Evolutionary conservation across 2,797 vertebrate genomes (phyloP), one percentile per base, ranked within the genome.

Genomic region (Naso thynnoides): DNA sequence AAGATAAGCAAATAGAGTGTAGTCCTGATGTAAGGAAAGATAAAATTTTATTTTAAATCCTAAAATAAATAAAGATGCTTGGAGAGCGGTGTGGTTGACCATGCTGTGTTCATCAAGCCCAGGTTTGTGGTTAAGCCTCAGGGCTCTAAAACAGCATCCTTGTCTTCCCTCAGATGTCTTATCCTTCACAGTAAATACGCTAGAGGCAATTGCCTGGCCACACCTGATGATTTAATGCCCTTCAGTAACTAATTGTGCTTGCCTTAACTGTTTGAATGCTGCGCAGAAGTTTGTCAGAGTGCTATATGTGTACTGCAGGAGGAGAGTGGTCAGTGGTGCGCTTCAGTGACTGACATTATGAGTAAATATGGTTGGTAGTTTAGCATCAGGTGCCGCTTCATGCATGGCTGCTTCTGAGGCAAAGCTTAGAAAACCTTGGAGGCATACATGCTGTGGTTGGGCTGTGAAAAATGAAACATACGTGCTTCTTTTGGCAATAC

Each of bases 301-400:
- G 44, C 48, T 24, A 15, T 47, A 63, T 49, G 13, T 56, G 62
- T 16, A 49, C 29, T 47, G 23, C 50, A 47, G 81, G 42, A 47
- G n/a, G 21, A 53, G 60, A 56, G 49, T 26, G 73, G 68, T 57
- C 47, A 29, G 66, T 54, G 73, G 64, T 76, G 72, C 70, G 74
- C 68, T 76, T 83, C 80, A 80, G 9, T 61, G 62, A 50, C 61
- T 64, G 56, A 45, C 45, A 65, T 78, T 63, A 79, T 62, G 66
- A 65, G 41, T 63, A 39, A 47, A 38, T 57, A 8, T 49, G 27
- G 42, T 64, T 41, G 47, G 55, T 65, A 49, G 59, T 70, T 82
- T 65, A 55, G 57, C 70, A 73, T 69, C 54, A 66, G 61, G 62
- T 80, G 64, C 16, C 0, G 36, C 63, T 54, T 55, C 61, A 63